Evolutionary conservation across 2,888 invertebrate genomes (phyloP), one percentile per base, ranked within the genome.

Genomic region (Desoria tigrina): DNA sequence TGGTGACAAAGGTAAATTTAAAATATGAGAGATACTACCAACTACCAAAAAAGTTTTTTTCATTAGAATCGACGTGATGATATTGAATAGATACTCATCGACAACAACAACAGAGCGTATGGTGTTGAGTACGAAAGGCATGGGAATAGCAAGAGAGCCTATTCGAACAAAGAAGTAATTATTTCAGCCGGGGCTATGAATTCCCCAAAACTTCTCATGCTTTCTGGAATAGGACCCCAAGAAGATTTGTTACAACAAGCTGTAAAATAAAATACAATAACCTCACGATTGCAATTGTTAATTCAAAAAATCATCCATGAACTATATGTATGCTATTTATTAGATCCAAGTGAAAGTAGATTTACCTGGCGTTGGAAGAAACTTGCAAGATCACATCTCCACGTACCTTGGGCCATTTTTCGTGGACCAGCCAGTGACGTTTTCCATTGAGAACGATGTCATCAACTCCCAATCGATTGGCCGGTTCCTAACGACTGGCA

Each of bases 1-100:
- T 67, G 37, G 75, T 73, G n/a, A 68, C 67, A 59, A 66, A 67
- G 64, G 74, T 74, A 58, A 59, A 32, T n/a, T n/a, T n/a, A n/a
- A n/a, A n/a, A n/a, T n/a, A n/a, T n/a, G n/a, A n/a, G n/a, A n/a
- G n/a, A n/a, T n/a, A 53, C 26, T 39, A 14, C 42, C 11, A 39
- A 39, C 42, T 14, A 14, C 16, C n/a, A n/a, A n/a, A n/a, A n/a
- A n/a, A n/a, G n/a, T n/a, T n/a, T n/a, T n/a, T n/a, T n/a, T n/a
- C n/a, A n/a, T n/a, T n/a, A 49, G 7, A 49, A n/a, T 53, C 23
- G 16, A 18, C 9, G 4, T 21, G 23, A 21, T 23, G 53, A 26
- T 16, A 32, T 32, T 32, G 4, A 32, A 7, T 32, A 70, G 68
- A 66, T 70, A 27, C 54, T 73, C 2, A 70, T 73, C 27, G 70